Evolutionary conservation across 2,888 invertebrate species (phyloP), one percentile per base, ranked within the genome.

Genomic region (Syrista parreyssii): DNA sequence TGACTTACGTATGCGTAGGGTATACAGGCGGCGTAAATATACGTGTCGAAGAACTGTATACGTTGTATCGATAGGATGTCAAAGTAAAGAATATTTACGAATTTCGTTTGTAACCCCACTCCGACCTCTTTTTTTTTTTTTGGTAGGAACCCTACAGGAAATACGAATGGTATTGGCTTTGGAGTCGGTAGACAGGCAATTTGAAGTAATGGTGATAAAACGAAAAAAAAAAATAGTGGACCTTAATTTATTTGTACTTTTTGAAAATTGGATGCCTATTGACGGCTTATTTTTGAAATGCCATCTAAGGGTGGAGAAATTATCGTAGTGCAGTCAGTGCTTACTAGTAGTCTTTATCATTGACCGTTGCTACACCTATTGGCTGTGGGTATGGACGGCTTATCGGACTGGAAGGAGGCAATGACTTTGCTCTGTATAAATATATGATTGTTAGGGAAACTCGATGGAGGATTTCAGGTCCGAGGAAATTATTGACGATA

Each of bases 71-170:
- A 82, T 82, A 76, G 40, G 73, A 68, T 83, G 85, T 85, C 84
- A 79, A 84, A 86, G 86, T 85, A 86, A 85, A 86, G 84, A 84
- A 86, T 84, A 85, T 85, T 84, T 84, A 82, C 84, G 85, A 86
- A 87, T 87, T 69, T 69, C 69, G n/a, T 69, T 69, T 32, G 30
- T 30, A 31, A 69, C 31, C 69, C 31, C n/a, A 32, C n/a, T 1
- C 30, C 12, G 6, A 69, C 30, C 12, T 23, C 2, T 0, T 1
- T 15, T 40, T 15, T 15, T 40, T 40, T 40, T 40, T 1, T 35
- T 35, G 35, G 15, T 15, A 15, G 40, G 1, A 15, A 40, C 40
- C 15, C 40, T 15, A 15, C 15, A 40, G 55, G 55, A 55, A 55
- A 55, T 55, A 40, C 40, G 23, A 40, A 40, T 15, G 40, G 15